These are phyloP conservation scores for Sinocyclocheilus maitianheensis DNA, from an alignment of 2,113 vertebrate species.

Conservation along the genomic window DNA sequence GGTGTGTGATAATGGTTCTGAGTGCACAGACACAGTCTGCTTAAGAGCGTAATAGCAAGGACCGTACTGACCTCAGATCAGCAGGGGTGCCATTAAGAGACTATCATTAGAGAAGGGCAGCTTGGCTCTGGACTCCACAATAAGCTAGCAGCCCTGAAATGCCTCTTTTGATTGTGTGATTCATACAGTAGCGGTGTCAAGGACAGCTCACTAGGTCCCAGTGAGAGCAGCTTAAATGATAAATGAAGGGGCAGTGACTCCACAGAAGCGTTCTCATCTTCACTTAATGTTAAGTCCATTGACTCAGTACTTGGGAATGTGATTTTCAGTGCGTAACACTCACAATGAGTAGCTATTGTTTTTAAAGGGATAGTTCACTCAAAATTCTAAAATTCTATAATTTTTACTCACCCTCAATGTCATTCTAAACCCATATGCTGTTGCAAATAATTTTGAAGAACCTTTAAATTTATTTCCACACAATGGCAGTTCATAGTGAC, in stretches of 20 bases:
- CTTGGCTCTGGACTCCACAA: conserved; percentile 17
- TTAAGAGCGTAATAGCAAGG: background rate
- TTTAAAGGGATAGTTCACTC: background rate
- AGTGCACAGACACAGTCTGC: background rate
- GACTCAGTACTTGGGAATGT: background rate
- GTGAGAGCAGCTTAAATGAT: background rate
- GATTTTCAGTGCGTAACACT: background rate
- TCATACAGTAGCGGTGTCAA: conserved; percentile 24
- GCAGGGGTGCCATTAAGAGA: conserved; percentile 21
- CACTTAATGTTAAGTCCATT: background rate
- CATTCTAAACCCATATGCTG: background rate
- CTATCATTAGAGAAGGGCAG: conserved; percentile 30
- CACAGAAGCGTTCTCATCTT: background rate
- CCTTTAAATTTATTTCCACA: background rate
- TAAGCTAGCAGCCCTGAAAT: conserved; percentile 21
- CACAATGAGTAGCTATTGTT: background rate
- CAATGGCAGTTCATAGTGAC: background rate
- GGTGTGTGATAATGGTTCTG: conserved; percentile 14
- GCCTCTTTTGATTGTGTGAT: conserved; percentile 20
- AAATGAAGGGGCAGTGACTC: conserved; percentile 11
- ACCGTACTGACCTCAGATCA: conserved; percentile 23
- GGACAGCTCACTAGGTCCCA: conserved; percentile 17
- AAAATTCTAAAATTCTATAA: background rate
- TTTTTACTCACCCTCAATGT: background rate
- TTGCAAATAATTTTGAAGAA: background rate